Evolutionary conservation across 2,113 vertebrate genomes (phyloP), one percentile per base, ranked within the genome.

Genomic region (Todiramphus saurophagus): DNA sequence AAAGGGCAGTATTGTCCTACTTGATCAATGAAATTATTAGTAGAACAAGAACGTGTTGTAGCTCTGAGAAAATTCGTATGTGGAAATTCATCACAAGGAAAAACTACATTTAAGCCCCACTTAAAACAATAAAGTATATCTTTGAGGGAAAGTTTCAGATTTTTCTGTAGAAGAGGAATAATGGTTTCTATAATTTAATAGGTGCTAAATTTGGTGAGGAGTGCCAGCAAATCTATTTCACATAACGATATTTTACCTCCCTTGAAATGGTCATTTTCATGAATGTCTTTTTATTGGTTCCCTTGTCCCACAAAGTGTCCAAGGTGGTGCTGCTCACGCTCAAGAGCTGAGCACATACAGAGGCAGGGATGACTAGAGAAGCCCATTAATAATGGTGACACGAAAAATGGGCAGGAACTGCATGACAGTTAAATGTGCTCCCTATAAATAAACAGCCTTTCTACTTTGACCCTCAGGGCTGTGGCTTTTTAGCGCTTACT

Each of bases 151-250:
- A 97, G 81, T 97, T 97, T 94, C 93, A 88, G 90, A 73, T 70
- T 94, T 96, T 83, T 78, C 88, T 82, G 39, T 83, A 2, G 35
- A 91, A 91, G 91, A 92, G 93, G 91, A 96, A 93, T 97, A 97
- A 97, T 94, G 93, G 93, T 80, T 91, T 95, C 95, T 86, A 16
- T 96, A 97, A 97, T 97, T 97, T 91, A 97, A 96, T 95, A 96
- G 96, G 93, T 92, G 95, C 81, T 97, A 88, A 79, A 94, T 97
- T 96, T 93, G 96, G 96, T 91, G 84, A 97, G 82, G 91, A 96
- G 82, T 97, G 97, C 96, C 96, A 97, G 96, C 96, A 96, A 96
- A 96, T 97, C 97, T 96, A 97, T 97, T 97, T 97, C 95, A 87
- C 48, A 33, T 89, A 95, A 94, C 95, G 95, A 94, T 97, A 97